Percentiles rank a stretch among this genome's conserved stretches.
Evolutionary conservation across 2,113 vertebrate species (phyloP).

Genomic region (Pollimyrus isidori): DNA sequence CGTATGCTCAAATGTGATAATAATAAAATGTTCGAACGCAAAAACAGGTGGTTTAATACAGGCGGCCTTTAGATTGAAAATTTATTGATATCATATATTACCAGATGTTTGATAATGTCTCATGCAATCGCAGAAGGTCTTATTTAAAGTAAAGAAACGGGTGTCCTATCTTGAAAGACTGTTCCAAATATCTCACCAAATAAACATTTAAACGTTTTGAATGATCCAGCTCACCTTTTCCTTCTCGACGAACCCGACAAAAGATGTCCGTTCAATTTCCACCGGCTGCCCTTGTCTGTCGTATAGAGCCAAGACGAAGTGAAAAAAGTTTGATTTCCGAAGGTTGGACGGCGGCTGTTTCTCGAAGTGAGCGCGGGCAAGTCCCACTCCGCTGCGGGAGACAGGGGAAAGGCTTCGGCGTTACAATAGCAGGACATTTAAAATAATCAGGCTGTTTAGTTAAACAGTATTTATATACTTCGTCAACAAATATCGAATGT

Average conservation of each 20-base stretch:
- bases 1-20: neutral
- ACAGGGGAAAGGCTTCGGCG: constrained; percentile 41
- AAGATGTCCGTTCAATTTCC: constrained; percentile 95
- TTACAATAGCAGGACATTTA: constrained; percentile 17
- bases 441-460: neutral
- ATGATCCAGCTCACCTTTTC: constrained; percentile 74
- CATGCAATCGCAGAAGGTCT: neutral
- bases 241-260: constrained; percentile 95
- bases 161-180: neutral
- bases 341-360: constrained; percentile 98
- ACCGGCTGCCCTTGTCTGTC: constrained; percentile 97
- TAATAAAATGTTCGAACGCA: neutral
- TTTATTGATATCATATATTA: neutral
- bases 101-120: neutral
- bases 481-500: neutral
- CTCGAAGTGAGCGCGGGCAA: constrained; percentile 98
- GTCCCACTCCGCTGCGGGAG: constrained; percentile 84
- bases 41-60: neutral
- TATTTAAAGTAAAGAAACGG: neutral
- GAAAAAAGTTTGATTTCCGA: constrained; percentile 99
- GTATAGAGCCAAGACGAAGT: constrained; percentile 96
- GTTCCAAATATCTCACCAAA: neutral
- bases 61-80: neutral
- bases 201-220: neutral
- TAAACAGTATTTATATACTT: neutral